Base-by-base conservation (phyloP, 1,140 invertebrate genomes). In the Drosophila prosaltans region DNA sequence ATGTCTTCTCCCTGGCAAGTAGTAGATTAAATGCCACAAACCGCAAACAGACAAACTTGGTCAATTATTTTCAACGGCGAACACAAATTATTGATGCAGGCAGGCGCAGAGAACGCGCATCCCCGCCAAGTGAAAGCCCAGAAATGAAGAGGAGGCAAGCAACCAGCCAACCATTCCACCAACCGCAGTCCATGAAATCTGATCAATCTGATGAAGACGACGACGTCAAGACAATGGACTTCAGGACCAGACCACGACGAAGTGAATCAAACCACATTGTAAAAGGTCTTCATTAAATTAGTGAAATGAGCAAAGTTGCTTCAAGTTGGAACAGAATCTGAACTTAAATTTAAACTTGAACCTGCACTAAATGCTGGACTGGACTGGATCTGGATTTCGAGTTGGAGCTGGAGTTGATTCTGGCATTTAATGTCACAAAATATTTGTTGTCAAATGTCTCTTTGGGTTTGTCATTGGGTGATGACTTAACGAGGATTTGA, bases 31-130 rank as follows among this genome's bases (percentile, higher is more conserved):
- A 89, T 89, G 84, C 78, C 81, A 73, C 78, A 85, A 78, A 84
- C 84, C 85, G 81, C 85, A 89, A 89, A 90, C 81, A 90, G 85
- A 89, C 85, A 84, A 89, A 89, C 84, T 90, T 89, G 85, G 84
- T 89, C 84, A 89, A 89, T 89, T 89, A 89, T 89, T 89, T 89
- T 90, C 78, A 89, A 90, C 85, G 72, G 85, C 84, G 84, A 77
- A 90, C 84, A 89, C 84, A 89, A 89, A 89, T 89, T 89, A 89
- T 89, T 89, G 84, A 89, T 89, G 84, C 85, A 86, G 78, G 72
- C 71, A 16, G 16, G 70, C 48, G 58, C 61, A 39, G 54, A 9
- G 54, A 9, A 8, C 24, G 45, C 21, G 21, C 60, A 57, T 39
- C 45, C 26, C 54, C 24, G 40, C 11, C 21, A 21, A 58, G 74